Conservation (phyloP, 2,888 invertebrate genomes). For the Osedax frankpressi region DNA sequence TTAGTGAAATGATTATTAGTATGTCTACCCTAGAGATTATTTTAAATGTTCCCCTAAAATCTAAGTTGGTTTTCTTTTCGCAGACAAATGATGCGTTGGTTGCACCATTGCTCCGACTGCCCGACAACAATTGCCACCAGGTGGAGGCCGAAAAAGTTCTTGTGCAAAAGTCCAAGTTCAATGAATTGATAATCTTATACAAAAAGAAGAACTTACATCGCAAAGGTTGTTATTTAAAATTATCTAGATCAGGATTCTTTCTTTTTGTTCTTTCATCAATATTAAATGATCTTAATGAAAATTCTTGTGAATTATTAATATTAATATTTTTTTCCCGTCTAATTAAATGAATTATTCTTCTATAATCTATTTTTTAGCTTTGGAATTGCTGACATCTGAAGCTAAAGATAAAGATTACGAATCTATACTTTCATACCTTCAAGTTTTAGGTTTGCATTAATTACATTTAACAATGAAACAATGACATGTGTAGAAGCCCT, state of each 20-base stretch:
- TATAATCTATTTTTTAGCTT: neutral
- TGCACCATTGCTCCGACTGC: constrained; percentile 73
- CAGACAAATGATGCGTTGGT: constrained; percentile 89
- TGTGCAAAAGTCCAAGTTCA: constrained; percentile 71
- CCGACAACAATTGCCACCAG: constrained; percentile 71
- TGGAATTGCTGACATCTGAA: neutral
- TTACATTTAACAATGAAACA: too few relatives aligned
- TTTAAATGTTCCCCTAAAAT: too few relatives aligned
- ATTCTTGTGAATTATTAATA: too few relatives aligned
- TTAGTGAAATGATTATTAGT: too few relatives aligned
- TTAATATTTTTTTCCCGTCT: neutral
- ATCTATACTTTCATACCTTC: neutral
- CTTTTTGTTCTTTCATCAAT: too few relatives aligned
- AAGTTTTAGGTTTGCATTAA: neutral
- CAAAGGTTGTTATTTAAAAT: constrained; percentile 50
- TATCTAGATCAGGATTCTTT: too few relatives aligned
- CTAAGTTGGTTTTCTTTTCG: constrained; percentile 29
- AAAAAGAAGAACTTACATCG: constrained; percentile 83
- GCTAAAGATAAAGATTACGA: neutral
- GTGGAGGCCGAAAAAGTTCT: constrained; percentile 83
- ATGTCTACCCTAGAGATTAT: too few relatives aligned
- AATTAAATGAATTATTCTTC: neutral
- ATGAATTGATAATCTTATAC: constrained; percentile 85
- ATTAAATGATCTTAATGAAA: too few relatives aligned
- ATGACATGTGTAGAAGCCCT: too few relatives aligned